phyloP scores from a whole-genome alignment of 2,797 vertebrate genomes.

The Galago senegalensis region DNA sequence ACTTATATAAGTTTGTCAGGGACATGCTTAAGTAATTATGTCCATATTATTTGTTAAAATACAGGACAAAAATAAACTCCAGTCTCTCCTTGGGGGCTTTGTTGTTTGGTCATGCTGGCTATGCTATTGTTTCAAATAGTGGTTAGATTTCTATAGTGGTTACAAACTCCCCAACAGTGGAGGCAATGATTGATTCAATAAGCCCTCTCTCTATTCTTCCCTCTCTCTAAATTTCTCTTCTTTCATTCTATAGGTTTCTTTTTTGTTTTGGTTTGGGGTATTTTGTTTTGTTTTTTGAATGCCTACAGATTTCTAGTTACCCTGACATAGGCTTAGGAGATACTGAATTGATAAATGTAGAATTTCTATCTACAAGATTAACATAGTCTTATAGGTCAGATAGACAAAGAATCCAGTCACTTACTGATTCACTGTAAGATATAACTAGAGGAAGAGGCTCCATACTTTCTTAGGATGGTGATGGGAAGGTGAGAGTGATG shows the following conservation, averaged over 20 bases:
- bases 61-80: not conserved
- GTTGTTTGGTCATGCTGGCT: not conserved
- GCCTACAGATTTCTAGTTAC: not conserved
- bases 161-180: not conserved
- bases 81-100: not conserved
- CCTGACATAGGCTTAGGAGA: not conserved
- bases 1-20: slow-evolving; percentile 7
- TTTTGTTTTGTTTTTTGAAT: not conserved
- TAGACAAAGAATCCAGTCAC: not conserved
- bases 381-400: not conserved
- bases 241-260: not conserved
- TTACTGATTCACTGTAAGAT: not conserved
- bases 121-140: slow-evolving; percentile 37
- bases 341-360: not conserved
- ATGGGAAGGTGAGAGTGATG: not conserved
- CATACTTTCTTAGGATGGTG: not conserved
- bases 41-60: not conserved
- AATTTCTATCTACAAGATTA: not conserved
- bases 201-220: not conserved
- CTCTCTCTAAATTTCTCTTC: not conserved
- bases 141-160: not conserved
- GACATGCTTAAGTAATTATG: not conserved
- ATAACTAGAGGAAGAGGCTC: not conserved
- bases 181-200: not conserved
- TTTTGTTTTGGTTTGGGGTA: no score